Conservation (phyloP, 2,797 vertebrate species). For the Ctenopoma kingsleyae region DNA sequence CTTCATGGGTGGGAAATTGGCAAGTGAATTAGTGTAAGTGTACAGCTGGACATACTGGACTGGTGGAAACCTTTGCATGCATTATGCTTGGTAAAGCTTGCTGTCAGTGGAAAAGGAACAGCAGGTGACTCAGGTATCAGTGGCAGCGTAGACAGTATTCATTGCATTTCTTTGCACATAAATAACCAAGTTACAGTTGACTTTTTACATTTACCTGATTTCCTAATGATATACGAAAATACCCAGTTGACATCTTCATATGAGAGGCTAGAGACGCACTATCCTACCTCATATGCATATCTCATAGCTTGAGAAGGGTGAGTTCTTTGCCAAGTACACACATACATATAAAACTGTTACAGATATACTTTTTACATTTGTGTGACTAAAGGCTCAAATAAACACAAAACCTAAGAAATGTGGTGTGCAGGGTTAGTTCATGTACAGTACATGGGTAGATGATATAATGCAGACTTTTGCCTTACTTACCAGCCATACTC, state of each 20-base stretch:
- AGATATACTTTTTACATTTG: background rate
- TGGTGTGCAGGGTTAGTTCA: too few relatives aligned
- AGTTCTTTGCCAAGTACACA: too few relatives aligned
- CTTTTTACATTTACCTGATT: background rate
- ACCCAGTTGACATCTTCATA: too few relatives aligned
- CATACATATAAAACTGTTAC: background rate
- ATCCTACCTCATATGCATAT: too few relatives aligned
- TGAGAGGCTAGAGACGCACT: too few relatives aligned
- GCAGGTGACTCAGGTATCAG: background rate
- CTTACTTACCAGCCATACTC: background rate
- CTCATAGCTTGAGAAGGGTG: too few relatives aligned
- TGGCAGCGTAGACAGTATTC: background rate
- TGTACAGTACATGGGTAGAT: background rate
- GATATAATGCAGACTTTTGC: background rate
- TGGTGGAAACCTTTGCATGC: constrained; percentile 3
- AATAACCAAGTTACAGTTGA: background rate
- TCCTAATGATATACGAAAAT: background rate
- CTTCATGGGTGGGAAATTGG: constrained; percentile 6
- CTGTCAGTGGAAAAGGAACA: constrained; percentile 13
- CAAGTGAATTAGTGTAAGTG: background rate
- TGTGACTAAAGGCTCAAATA: constrained; percentile 1
- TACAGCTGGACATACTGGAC: background rate
- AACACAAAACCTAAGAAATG: background rate
- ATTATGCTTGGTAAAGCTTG: background rate
- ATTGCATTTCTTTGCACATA: background rate